Evolutionary conservation across 2,113 vertebrate genomes (phyloP).

Genomic region (Tupaia chinensis): DNA sequence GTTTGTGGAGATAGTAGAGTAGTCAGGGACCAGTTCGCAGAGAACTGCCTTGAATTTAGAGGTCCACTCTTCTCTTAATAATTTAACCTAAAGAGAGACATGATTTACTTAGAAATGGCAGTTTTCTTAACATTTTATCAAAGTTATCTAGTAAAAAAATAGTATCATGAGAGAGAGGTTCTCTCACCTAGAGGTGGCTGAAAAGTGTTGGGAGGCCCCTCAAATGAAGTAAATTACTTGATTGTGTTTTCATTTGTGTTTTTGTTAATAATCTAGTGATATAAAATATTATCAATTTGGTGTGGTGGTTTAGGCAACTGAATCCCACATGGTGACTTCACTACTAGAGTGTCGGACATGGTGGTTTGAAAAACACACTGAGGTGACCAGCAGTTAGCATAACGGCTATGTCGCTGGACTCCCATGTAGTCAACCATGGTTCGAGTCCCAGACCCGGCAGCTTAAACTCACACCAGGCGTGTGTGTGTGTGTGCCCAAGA

Average conservation of each 20-base stretch:
- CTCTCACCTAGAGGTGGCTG: background rate
- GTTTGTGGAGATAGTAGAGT: background rate
- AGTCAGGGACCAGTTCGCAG: background rate
- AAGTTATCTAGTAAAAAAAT: background rate
- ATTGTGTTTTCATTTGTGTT: constrained; percentile 8
- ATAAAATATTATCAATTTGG: background rate
- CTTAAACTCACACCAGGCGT: too few relatives aligned
- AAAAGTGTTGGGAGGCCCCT: background rate
- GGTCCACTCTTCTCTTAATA: background rate
- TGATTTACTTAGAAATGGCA: background rate
- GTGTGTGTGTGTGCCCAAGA: too few relatives aligned
- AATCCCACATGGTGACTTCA: too few relatives aligned
- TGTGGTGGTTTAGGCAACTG: too few relatives aligned
- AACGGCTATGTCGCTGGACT: too few relatives aligned
- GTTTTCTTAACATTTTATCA: constrained; percentile 31
- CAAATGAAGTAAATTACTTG: background rate
- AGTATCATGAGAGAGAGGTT: background rate
- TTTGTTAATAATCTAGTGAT: background rate
- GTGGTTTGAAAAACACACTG: too few relatives aligned
- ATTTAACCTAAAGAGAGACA: constrained; percentile 30
- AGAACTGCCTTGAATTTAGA: background rate
- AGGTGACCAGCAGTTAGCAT: too few relatives aligned
- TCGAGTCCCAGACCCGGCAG: too few relatives aligned
- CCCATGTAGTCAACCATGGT: too few relatives aligned
- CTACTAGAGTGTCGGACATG: too few relatives aligned